These are phyloP conservation scores for Conopomorpha cramerella DNA, from an alignment of 1,140 invertebrate genomes.

Conservation along the genomic window DNA sequence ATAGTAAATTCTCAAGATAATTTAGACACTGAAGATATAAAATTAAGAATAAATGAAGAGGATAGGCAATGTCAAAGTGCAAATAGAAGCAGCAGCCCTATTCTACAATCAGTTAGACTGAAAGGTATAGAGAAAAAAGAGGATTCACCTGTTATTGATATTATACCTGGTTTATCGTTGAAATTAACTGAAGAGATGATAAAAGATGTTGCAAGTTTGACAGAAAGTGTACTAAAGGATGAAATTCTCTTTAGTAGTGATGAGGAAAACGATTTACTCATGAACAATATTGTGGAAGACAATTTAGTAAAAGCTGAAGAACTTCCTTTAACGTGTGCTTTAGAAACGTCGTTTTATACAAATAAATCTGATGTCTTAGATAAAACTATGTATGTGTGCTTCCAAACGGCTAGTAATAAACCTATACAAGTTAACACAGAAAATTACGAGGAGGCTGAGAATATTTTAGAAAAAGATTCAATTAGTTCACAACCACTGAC, in stretches of 20 bases:
- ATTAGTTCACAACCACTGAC: slow-evolving; percentile 11
- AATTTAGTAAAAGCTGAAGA: too few species aligned
- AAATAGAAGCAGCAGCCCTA: too few species aligned
- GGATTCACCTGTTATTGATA: too few species aligned
- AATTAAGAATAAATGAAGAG: not conserved
- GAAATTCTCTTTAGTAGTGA: slow-evolving; percentile 43
- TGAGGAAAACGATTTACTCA: slow-evolving; percentile 25
- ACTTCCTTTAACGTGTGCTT: slow-evolving; percentile 36
- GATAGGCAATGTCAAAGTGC: not conserved
- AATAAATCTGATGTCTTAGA: slow-evolving; percentile 20
- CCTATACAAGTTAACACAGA: slow-evolving; percentile 33
- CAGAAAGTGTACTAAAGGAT: too few species aligned
- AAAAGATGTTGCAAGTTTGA: too few species aligned
- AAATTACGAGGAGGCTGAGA: slow-evolving; percentile 37
- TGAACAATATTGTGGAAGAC: slow-evolving; percentile 14
- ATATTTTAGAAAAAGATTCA: slow-evolving; percentile 19
- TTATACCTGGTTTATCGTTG: too few species aligned
- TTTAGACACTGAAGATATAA: slow-evolving; percentile 1
- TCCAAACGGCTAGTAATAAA: slow-evolving; percentile 46
- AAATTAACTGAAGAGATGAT: not conserved
- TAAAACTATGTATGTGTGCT: slow-evolving; percentile 42
- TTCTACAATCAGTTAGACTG: too few species aligned
- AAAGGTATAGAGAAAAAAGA: too few species aligned
- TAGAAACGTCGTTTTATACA: slow-evolving; percentile 25
- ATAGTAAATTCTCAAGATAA: too few species aligned